Evolutionary conservation across 1,140 invertebrate species (phyloP), one percentile per base, ranked within the genome.

Genomic region (Brachionus sp.): DNA sequence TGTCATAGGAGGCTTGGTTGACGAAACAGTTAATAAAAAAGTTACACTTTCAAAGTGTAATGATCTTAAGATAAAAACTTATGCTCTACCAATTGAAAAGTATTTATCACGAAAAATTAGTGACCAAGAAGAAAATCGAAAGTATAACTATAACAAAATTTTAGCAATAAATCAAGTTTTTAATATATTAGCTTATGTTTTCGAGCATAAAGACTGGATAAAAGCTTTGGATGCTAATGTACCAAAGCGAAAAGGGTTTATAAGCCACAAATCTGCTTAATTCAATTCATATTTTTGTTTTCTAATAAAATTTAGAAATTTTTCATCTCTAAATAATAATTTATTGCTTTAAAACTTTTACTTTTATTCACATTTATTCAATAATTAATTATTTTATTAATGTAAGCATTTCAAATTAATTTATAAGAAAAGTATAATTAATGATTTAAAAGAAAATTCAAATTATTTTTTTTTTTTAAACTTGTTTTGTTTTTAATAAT

Each of bases 1-100:
- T 85, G 85, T 89, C 3, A 87, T 89, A 77, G 88, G 88, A 19
- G 88, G 88, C 25, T 84, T 89, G 42, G 88, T 89, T 2, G 88
- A 89, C 84, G 88, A 88, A 83, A 88, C 86, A 42, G 85, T 87
- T 13, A 85, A 85, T 46, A 88, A 87, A 46, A 85, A 84, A 73
- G 73, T 85, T n/a, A 82, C 84, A 23, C 62, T 77, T 25, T 57
- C 39, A 35, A 84, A 70, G 77, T 85, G 85, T 19, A 19, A 83
- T 3, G 37, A 66, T 6, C n/a, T 46, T 23, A 78, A 82, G n/a
- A 84, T 86, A 12, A 42, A 62, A n/a, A 85, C 84, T 19, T 84
- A 77, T 10, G 66, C 85, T 42, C 83, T 87, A 35, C 86, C 86
- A 12, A 87, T 87, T 33, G 83, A 84, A 37, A 84, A 85, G 39